Conservation (phyloP, 2,888 invertebrate genomes). For the Sinelater perroti region DNA sequence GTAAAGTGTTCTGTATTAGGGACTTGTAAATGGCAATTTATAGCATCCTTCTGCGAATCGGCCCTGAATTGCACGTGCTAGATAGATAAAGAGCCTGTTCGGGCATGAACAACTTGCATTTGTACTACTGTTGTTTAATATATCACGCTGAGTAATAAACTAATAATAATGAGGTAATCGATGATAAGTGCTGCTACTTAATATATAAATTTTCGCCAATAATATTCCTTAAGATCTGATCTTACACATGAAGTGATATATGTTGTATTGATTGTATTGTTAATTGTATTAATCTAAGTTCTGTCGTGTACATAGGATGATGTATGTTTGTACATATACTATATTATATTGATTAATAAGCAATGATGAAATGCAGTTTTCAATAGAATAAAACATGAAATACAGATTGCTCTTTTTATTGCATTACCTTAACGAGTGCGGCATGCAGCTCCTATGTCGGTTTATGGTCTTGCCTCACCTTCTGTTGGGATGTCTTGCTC, state of each 20-base stretch:
- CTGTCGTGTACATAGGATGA: conserved; percentile 59
- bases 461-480: conserved; percentile 4
- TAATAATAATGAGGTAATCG: conserved; percentile 28
- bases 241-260: conserved; percentile 38
- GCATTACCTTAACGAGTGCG: conserved; percentile 2
- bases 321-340: conserved; percentile 64
- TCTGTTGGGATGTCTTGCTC: conserved; percentile 3
- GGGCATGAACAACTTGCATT: conserved; percentile 24
- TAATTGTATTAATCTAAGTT: conserved; percentile 54
- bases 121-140: conserved; percentile 29
- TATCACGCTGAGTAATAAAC: conserved; percentile 23
- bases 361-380: conserved; percentile 60
- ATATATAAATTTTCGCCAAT: conserved; percentile 36
- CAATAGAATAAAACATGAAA: conserved; percentile 59
- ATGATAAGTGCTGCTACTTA: conserved; percentile 35
- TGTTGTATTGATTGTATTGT: conserved; percentile 48
- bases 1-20: conserved; percentile 13
- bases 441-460: conserved; percentile 8
- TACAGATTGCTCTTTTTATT: conserved; percentile 37
- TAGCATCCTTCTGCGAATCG: neutral
- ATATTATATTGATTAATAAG: conserved; percentile 61
- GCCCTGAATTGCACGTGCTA: conserved; percentile 12
- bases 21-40: conserved; percentile 18
- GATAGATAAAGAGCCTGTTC: conserved; percentile 14
- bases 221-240: conserved; percentile 39